These are phyloP conservation scores for Aromia moschata DNA, from an alignment of 2,888 invertebrate species.

Conservation along the genomic window DNA sequence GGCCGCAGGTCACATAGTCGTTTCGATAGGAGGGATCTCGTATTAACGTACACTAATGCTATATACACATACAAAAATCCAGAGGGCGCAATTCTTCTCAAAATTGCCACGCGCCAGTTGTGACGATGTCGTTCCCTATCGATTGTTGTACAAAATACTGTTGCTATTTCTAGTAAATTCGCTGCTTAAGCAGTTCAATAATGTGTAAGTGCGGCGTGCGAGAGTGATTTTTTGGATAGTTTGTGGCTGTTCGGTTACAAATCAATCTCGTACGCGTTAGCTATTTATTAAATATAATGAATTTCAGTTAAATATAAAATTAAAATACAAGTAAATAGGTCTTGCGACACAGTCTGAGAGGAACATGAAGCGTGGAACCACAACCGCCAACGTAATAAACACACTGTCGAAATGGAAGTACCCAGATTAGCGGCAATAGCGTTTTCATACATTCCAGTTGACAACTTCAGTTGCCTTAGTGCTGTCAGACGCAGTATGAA, in stretches of 20 bases:
- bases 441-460: slow-evolving; percentile 64
- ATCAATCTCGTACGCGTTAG: slow-evolving; percentile 43
- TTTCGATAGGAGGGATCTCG: slow-evolving; percentile 60
- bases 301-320: slow-evolving; percentile 36
- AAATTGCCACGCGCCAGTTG: slow-evolving; percentile 33
- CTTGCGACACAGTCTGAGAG: slow-evolving; percentile 47
- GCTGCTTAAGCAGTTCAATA: slow-evolving; percentile 52
- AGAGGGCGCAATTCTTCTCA: slow-evolving; percentile 27
- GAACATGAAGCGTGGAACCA: slow-evolving; percentile 29
- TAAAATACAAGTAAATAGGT: slow-evolving; percentile 32
- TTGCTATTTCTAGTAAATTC: slow-evolving; percentile 61
- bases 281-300: slow-evolving; percentile 43
- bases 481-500: slow-evolving; percentile 51
- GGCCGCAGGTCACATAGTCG: slow-evolving; percentile 48
- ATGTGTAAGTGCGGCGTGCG: slow-evolving; percentile 38
- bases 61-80: slow-evolving; percentile 9
- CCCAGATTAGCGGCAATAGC: slow-evolving; percentile 55
- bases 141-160: slow-evolving; percentile 61
- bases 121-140: slow-evolving; percentile 59
- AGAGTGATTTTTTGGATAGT: slow-evolving; percentile 35
- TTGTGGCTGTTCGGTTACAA: slow-evolving; percentile 30
- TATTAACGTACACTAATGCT: slow-evolving; percentile 39
- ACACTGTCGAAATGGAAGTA: slow-evolving; percentile 40
- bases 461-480: slow-evolving; percentile 63
- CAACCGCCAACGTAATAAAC: slow-evolving; percentile 39